phyloP scores from a whole-genome alignment of 2,797 vertebrate species.

The Acanthis flammea region DNA sequence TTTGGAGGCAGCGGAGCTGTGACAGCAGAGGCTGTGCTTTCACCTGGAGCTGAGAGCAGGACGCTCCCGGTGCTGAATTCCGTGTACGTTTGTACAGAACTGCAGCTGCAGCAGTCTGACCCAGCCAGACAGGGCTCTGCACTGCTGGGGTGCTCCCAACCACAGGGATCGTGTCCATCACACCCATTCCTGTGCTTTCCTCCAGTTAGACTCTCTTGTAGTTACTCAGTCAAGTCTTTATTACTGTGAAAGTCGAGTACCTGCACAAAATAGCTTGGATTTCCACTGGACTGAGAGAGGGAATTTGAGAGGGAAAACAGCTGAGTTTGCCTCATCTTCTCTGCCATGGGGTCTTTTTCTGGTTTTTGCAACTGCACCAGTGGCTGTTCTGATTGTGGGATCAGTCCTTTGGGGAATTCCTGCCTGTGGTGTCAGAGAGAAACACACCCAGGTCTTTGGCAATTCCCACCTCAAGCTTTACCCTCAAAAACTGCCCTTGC shows the following conservation, averaged over 20 bases:
- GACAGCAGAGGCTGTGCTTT: neutral
- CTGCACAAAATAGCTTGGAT: neutral
- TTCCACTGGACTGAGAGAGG: neutral
- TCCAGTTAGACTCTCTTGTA: neutral
- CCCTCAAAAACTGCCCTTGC: neutral
- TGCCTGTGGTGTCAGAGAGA: neutral
- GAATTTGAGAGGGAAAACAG: neutral
- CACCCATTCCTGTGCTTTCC: rapidly evolving
- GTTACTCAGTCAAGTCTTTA: neutral
- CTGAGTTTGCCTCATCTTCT: neutral
- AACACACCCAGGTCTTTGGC: neutral
- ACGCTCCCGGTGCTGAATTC: neutral
- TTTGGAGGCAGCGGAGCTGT: neutral
- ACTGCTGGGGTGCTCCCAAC: neutral
- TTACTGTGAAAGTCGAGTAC: neutral
- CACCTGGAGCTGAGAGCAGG: neutral
- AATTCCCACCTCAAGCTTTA: neutral
- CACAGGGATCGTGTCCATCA: too few relatives aligned
- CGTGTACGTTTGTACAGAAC: neutral
- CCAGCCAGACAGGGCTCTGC: neutral
- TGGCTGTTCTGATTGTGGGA: neutral
- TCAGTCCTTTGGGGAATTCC: neutral
- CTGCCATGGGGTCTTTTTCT: neutral
- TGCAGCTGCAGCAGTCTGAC: neutral
- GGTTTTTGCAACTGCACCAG: neutral